Conservation (phyloP, 2,113 vertebrate genomes). For the Fukomys damarensis region DNA sequence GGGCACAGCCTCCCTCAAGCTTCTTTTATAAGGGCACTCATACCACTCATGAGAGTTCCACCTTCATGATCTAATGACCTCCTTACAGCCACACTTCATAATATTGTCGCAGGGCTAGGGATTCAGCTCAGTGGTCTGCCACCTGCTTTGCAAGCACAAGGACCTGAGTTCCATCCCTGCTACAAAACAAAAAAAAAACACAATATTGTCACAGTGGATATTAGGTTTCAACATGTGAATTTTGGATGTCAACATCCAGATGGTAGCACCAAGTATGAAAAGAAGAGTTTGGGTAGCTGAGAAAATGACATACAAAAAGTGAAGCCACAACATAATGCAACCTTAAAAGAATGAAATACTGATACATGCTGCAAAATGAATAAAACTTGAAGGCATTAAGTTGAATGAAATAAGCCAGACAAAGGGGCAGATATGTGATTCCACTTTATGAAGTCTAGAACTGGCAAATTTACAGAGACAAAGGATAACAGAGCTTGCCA, state of each 20-base stretch:
- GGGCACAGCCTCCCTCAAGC: neutral
- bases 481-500: neutral
- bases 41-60: neutral
- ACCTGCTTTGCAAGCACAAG: too few species aligned
- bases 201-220: neutral
- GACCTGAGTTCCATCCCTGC: too few species aligned
- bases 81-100: neutral
- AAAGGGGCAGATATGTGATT: neutral
- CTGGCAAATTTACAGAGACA: neutral
- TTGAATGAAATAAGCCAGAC: neutral
- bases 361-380: neutral
- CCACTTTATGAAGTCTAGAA: neutral
- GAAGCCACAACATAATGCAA: neutral
- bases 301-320: neutral
- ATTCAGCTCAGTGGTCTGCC: too few species aligned
- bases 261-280: neutral
- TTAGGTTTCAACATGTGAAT: neutral
- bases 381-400: neutral
- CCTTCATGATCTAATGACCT: neutral
- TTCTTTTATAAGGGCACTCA: neutral
- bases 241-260: neutral
- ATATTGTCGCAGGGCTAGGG: too few species aligned
- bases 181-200: too few species aligned
- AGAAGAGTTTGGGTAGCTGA: neutral
- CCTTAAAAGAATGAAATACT: neutral